Evolutionary conservation across 37 sponge, comb jelly and placozoan species (phyloP).

Genomic region (Sycon ciliatum): DNA sequence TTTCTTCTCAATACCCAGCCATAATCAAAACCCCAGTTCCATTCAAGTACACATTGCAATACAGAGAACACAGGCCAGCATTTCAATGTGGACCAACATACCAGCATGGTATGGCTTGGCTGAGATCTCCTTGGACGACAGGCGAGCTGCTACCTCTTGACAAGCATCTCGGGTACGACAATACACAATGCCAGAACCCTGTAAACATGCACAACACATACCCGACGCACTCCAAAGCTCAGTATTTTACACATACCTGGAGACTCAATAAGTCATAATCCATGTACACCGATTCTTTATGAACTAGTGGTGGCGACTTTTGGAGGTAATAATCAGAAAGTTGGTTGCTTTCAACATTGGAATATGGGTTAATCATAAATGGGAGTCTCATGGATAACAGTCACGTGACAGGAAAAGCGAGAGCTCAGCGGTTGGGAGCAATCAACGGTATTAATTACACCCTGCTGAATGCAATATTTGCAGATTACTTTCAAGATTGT

Average conservation of each 20-base stretch:
- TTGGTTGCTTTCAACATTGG: too few species aligned
- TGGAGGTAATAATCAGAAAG: too few species aligned
- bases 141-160: constrained; percentile 48
- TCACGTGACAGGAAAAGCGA: background rate
- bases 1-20: too few species aligned
- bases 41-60: background rate
- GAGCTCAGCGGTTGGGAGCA: background rate
- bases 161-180: constrained; percentile 81
- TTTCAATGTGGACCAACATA: constrained; percentile 3
- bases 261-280: too few species aligned
- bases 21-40: too few species aligned
- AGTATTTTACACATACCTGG: too few species aligned
- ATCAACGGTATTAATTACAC: constrained; percentile 17
- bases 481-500: too few species aligned
- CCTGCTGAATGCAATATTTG: constrained; percentile 32
- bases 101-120: constrained; percentile 90
- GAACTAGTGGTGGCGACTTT: too few species aligned
- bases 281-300: too few species aligned
- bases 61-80: background rate
- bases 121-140: constrained; percentile 50
- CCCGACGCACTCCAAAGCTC: too few species aligned
- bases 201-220: constrained; percentile 2
- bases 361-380: too few species aligned
- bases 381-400: too few species aligned
- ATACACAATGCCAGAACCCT: constrained; percentile 83